Evolutionary conservation across 2,113 vertebrate genomes (phyloP), one percentile per base, ranked within the genome.

Genomic region (Sorex fumeus): DNA sequence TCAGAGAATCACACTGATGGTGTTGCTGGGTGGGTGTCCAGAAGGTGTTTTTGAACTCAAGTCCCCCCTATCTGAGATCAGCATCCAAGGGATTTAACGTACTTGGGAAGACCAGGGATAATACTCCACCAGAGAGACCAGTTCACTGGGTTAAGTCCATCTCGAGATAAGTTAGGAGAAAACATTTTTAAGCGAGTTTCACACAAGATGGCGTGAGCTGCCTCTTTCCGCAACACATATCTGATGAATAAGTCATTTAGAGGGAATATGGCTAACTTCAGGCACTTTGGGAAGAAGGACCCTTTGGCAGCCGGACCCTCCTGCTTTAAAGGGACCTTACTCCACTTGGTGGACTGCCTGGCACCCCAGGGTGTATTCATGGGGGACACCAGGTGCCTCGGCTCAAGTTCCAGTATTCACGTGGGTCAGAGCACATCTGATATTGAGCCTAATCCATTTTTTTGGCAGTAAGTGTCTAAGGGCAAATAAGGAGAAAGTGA

Each of bases 401-500:
- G 5, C 36, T 45, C 34, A 57, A 67, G 50, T 86, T 71, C 34
- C 64, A 27, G 1, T 88, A 66, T 76, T 53, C 76, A 89, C 34
- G 45, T 10, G 11, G 32, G 87, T 91, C n/a, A 2, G 70, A 28
- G 77, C 66, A 71, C 32, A 93, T 76, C 40, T 89, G 84, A 84
- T 91, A 64, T 28, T 53, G 80, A 76, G 75, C 36, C 47, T 82
- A 78, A 81, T 94, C 76, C 13, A 1, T 66, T 84, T 92, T 79
- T 74, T 82, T 57, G 64, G 83, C 40, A 82, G 75, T 90, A 28
- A 66, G 60, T 93, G 80, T 93, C 32, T 83, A 78, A 87, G 66
- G 57, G 64, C 86, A 83, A 82, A 75, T 67, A 71, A 94, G 69
- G 77, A 95, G 64, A 91, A 88, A 87, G 77, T 21, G 60, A 67